Evolutionary conservation across 2,113 vertebrate species (phyloP).

Genomic region (Lipophrys pholis): DNA sequence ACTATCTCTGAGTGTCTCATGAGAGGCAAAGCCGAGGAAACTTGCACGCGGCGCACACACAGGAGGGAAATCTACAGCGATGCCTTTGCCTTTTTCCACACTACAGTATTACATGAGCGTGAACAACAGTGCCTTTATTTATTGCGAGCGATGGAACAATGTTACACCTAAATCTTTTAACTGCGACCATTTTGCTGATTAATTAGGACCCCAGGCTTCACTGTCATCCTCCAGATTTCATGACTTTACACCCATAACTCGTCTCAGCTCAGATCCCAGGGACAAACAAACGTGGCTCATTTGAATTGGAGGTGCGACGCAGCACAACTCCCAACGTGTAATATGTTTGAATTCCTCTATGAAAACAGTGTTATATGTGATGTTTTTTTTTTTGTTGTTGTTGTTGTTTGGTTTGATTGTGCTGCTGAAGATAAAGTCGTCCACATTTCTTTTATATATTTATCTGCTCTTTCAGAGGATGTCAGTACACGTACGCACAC

Average conservation of each 20-base stretch:
- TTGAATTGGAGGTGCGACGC: conserved; percentile 34
- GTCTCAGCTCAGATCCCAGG: conserved; percentile 29
- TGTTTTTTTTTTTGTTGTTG: conserved; percentile 31
- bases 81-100: conserved; percentile 91
- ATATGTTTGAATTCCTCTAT: conserved; percentile 23
- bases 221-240: conserved; percentile 24
- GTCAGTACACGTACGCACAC: conserved; percentile 19
- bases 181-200: conserved; percentile 31
- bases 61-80: conserved; percentile 84
- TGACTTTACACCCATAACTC: conserved; percentile 21
- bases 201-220: conserved; percentile 6
- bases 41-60: conserved; percentile 81
- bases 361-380: conserved; percentile 90
- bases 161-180: conserved; percentile 59
- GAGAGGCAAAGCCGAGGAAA: conserved; percentile 2
- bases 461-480: conserved; percentile 80
- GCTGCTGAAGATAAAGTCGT: conserved; percentile 48
- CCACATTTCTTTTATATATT: conserved; percentile 68
- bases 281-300: conserved; percentile 39
- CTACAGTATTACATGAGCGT: conserved; percentile 89
- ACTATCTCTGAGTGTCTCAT: conserved; percentile 48
- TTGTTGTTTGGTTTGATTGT: conserved; percentile 47
- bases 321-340: conserved; percentile 33
- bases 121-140: conserved; percentile 97
- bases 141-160: conserved; percentile 79